Conservation (phyloP, 1,140 invertebrate species). For the Trialeurodes vaporariorum region DNA sequence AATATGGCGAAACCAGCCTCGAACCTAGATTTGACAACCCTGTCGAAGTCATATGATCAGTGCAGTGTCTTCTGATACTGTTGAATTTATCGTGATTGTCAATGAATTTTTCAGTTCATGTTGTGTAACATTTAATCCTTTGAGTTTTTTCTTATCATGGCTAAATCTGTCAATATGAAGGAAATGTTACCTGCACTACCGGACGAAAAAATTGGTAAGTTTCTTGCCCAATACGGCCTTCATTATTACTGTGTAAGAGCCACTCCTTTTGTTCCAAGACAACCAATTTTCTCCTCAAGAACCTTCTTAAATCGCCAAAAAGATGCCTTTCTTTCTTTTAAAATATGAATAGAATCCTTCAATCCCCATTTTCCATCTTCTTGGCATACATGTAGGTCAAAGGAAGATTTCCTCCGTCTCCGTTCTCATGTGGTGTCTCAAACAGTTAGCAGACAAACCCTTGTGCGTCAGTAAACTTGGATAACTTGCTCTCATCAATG, state of each 20-base stretch:
- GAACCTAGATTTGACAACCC: no score
- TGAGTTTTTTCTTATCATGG: no score
- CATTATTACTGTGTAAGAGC: constrained; percentile 12
- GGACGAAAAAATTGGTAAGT: constrained; percentile 70
- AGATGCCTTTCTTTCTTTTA: constrained; percentile 20
- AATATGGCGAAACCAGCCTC: no score
- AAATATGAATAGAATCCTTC: constrained; percentile 21
- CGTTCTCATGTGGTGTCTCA: not conserved
- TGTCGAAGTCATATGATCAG: no score
- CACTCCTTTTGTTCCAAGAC: constrained; percentile 16
- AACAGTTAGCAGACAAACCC: no score
- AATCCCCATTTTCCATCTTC: constrained; percentile 2
- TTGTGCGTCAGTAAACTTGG: no score
- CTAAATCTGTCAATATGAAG: constrained; percentile 28
- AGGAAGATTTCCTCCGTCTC: not conserved
- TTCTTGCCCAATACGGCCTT: not conserved
- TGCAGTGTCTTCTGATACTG: no score
- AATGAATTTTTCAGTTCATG: no score
- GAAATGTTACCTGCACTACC: constrained; percentile 58
- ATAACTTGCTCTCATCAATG: no score
- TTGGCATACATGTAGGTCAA: not conserved
- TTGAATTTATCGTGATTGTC: no score
- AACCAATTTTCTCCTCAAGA: constrained; percentile 12
- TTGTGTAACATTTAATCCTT: no score
- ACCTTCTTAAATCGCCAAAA: constrained; percentile 25